Evolutionary conservation across 2,113 vertebrate species (phyloP).

Genomic region (Colius striatus): DNA sequence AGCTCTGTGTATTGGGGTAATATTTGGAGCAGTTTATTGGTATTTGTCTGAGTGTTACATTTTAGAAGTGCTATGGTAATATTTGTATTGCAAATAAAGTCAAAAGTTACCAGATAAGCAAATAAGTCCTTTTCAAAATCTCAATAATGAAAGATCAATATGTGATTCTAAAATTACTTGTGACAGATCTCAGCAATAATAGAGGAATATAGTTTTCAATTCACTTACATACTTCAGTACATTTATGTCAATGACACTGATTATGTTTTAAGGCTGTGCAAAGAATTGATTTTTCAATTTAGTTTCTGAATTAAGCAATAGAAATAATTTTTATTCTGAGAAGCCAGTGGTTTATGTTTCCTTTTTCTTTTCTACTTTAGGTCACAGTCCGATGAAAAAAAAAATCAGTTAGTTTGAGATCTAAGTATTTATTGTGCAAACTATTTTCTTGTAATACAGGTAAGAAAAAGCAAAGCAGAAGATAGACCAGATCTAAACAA

Average conservation of each 20-base stretch:
- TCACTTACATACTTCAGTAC: not conserved
- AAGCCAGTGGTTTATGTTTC: not conserved
- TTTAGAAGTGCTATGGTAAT: not conserved
- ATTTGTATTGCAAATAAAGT: not conserved
- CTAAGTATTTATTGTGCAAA: not conserved
- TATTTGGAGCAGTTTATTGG: not conserved
- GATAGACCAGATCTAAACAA: not conserved
- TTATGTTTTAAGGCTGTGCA: not conserved
- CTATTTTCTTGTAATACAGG: not conserved
- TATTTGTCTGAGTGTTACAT: not conserved
- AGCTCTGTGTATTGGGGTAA: not conserved
- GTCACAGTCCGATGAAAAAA: not conserved
- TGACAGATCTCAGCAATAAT: conserved; percentile 18
- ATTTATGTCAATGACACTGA: not conserved
- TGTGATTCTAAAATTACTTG: not conserved
- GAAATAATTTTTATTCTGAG: not conserved
- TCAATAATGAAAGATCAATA: conserved; percentile 11
- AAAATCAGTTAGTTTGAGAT: not conserved
- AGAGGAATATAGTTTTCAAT: not conserved
- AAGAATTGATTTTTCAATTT: conserved; percentile 34
- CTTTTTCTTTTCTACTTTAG: not conserved
- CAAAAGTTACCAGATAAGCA: not conserved
- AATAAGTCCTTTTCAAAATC: conserved; percentile 15
- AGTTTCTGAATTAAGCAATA: not conserved
- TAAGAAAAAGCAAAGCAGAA: not conserved